Evolutionary conservation across 2,113 vertebrate species (phyloP).

Genomic region (Podiceps cristatus): DNA sequence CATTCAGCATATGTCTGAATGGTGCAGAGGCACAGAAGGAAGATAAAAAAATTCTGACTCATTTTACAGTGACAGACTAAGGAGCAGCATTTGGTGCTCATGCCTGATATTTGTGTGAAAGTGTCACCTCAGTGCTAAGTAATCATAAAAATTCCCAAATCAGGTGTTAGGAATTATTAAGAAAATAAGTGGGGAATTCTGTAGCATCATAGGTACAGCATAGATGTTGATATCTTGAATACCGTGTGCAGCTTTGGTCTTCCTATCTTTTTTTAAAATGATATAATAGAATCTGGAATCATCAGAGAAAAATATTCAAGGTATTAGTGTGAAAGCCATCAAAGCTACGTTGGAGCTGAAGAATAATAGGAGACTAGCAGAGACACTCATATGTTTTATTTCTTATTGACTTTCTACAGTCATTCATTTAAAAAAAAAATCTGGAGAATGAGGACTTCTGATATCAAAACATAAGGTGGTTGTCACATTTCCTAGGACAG

Average conservation of each 20-base stretch:
- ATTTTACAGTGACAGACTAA: background rate
- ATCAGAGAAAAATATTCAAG: background rate
- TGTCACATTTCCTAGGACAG: background rate
- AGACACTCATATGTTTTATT: background rate
- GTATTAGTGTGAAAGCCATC: background rate
- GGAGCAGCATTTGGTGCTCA: background rate
- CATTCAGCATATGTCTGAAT: background rate
- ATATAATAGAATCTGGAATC: background rate
- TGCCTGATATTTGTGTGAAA: background rate
- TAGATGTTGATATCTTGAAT: background rate
- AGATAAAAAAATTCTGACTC: background rate
- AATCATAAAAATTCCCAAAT: background rate
- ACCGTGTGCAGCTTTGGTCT: background rate
- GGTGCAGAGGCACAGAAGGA: background rate
- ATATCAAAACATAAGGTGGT: background rate
- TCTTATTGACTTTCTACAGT: background rate
- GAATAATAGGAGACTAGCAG: background rate
- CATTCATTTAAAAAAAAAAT: background rate
- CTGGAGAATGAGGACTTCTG: background rate
- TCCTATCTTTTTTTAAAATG: background rate
- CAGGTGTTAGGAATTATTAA: background rate
- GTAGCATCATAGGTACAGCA: background rate
- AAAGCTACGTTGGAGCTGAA: background rate
- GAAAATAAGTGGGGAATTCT: background rate
- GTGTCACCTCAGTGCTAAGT: background rate